These are phyloP conservation scores for Thunnus thynnus DNA, from an alignment of 2,113 vertebrate genomes.

Conservation along the genomic window DNA sequence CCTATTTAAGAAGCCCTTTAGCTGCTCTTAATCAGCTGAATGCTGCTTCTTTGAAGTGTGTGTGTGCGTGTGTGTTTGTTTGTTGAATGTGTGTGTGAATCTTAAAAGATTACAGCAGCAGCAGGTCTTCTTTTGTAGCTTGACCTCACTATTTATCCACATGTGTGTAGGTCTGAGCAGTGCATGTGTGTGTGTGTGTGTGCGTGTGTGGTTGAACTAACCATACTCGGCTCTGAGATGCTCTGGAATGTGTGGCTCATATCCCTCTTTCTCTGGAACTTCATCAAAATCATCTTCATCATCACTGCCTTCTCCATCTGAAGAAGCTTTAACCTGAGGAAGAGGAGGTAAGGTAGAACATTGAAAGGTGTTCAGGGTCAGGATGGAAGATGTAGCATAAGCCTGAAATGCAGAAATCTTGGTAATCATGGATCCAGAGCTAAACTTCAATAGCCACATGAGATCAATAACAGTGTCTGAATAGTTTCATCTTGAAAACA, in stretches of 20 bases:
- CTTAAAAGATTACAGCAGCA: conserved; percentile 79
- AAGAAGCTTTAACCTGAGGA: conserved; percentile 79
- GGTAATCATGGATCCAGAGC: too few species aligned
- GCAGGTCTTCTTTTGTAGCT: conserved; percentile 83
- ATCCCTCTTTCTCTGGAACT: conserved; percentile 97
- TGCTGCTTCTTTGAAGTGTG: conserved; percentile 25
- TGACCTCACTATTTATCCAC: conserved; percentile 70
- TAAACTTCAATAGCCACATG: too few species aligned
- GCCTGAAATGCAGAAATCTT: too few species aligned
- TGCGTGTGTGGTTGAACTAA: conserved; percentile 86
- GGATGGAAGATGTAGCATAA: too few species aligned
- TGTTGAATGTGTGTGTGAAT: conserved; percentile 66
- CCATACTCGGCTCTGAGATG: conserved; percentile 91
- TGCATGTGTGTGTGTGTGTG: conserved; percentile 67
- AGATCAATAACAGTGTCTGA: too few species aligned
- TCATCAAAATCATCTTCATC: conserved; percentile 93
- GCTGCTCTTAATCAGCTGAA: conserved; percentile 37
- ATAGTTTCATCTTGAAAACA: too few species aligned
- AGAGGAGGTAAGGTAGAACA: neutral
- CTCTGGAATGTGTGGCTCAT: conserved; percentile 91
- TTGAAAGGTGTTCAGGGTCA: too few species aligned
- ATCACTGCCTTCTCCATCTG: conserved; percentile 64
- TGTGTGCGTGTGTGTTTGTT: conserved; percentile 40
- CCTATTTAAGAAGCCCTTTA: conserved; percentile 10
- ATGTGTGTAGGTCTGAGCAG: conserved; percentile 70